phyloP scores from a whole-genome alignment of 2,888 invertebrate genomes.

The Baccha elongata region DNA sequence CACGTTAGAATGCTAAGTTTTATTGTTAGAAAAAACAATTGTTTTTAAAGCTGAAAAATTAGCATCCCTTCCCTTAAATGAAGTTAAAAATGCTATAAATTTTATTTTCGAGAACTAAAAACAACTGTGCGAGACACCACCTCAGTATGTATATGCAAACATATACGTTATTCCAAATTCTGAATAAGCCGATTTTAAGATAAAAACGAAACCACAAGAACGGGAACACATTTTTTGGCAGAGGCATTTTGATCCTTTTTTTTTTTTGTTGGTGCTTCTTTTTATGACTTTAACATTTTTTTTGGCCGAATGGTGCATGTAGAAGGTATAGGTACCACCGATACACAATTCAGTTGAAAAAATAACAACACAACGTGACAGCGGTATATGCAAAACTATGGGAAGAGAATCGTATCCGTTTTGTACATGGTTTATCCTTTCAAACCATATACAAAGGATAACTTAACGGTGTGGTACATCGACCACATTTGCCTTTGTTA shows the following conservation, averaged over 20 bases:
- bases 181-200: conserved; percentile 68
- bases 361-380: conserved; percentile 6
- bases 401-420: conserved; percentile 42
- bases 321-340: not conserved
- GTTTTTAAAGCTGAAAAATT: conserved; percentile 20
- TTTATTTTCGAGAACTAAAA: conserved; percentile 27
- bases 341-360: conserved; percentile 1
- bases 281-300: conserved; percentile 38
- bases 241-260: conserved; percentile 45
- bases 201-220: conserved; percentile 65
- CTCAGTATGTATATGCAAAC: conserved; percentile 13
- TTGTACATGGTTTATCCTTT: conserved; percentile 49
- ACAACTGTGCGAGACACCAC: conserved; percentile 41
- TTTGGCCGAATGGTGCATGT: conserved; percentile 40
- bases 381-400: conserved; percentile 33
- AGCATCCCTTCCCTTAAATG: not conserved
- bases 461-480: conserved; percentile 22
- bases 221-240: conserved; percentile 61
- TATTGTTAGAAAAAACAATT: not conserved
- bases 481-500: conserved; percentile 39
- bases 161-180: conserved; percentile 50
- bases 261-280: conserved; percentile 11
- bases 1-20: too few species aligned
- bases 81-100: conserved; percentile 15
- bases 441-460: conserved; percentile 37